Base-by-base conservation (phyloP, 2,888 invertebrate species). In the Thymelicus lineola region DNA sequence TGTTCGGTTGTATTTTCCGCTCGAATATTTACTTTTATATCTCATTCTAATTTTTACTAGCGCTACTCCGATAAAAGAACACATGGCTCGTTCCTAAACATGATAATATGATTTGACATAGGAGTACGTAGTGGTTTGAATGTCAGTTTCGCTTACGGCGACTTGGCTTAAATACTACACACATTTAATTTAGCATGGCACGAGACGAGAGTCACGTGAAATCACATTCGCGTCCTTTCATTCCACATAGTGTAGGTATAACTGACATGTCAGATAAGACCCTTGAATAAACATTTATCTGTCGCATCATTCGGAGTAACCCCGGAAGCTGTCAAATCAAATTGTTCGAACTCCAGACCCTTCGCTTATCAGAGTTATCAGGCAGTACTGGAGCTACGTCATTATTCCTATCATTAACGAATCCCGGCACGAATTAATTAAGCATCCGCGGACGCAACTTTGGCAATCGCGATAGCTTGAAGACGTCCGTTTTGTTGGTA, bases 371-470 rank as follows among this genome's bases (percentile, higher is more conserved):
- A 17, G 15, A 7, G 15, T 50, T 17, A 2, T 6, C 42, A 42
- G 17, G 7, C 1, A 17, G 3, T 17, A 89, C 90, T 90, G 88
- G 89, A 91, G 90, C 87, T 86, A 85, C 82, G 48, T 50, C 17
- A 50, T 86, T 81, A 89, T 91, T 91, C 89, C 88, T 85, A 82
- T 87, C 88, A 90, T 92, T 91, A 91, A 82, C 86, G 82, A 82
- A 84, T 85, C 85, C 88, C 83, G 89, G 85, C 86, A 84, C 82
- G 83, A 88, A 88, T 90, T 88, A 90, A 87, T 88, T 84, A 83
- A 87, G 84, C 86, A 87, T 88, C 87, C 88, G 83, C 83, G 86
- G 86, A 87, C 86, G 81, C 80, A 80, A 80, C 81, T 88, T 87
- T 87, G 79, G 80, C 80, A 77, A 82, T 79, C 79, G 80, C 72